A percentile compares a stretch with the other conserved stretches of the same genome.
Evolutionary conservation across 2,888 invertebrate genomes (phyloP).

Genomic region (Fragum sueziense): DNA sequence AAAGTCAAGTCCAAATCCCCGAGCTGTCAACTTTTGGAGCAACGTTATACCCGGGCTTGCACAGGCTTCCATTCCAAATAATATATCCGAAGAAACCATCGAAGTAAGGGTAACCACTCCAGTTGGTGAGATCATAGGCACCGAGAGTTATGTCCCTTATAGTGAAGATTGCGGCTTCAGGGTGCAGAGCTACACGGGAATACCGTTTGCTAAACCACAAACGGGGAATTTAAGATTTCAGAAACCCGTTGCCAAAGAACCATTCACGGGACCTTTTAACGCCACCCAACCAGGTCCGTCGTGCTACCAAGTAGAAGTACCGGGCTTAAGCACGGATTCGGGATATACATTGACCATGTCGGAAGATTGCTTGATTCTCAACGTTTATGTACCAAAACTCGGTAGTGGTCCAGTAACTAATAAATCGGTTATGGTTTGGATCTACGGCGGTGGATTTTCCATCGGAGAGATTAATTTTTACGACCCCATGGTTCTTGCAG

Average conservation of each 20-base stretch:
- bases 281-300: neutral
- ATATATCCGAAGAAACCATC: neutral
- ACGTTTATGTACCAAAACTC: neutral
- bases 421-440: constrained; percentile 14
- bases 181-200: neutral
- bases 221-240: constrained; percentile 2
- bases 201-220: neutral
- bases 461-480: constrained; percentile 1
- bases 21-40: constrained; percentile 3
- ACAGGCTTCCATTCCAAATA: neutral
- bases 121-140: neutral
- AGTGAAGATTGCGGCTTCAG: constrained; percentile 2
- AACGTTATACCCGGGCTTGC: neutral
- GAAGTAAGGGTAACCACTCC: neutral
- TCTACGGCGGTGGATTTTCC: constrained; percentile 13
- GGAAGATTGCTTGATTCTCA: neutral
- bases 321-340: neutral
- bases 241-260: neutral
- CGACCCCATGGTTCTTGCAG: constrained; percentile 42
- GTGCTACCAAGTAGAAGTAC: neutral
- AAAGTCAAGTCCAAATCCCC: neutral
- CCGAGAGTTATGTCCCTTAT: constrained; percentile 17
- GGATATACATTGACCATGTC: neutral
- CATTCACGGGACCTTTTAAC: neutral
- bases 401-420: neutral